Evolutionary conservation across 2,113 vertebrate species (phyloP), one percentile per base, ranked within the genome.

Genomic region (Hippocampus comes): DNA sequence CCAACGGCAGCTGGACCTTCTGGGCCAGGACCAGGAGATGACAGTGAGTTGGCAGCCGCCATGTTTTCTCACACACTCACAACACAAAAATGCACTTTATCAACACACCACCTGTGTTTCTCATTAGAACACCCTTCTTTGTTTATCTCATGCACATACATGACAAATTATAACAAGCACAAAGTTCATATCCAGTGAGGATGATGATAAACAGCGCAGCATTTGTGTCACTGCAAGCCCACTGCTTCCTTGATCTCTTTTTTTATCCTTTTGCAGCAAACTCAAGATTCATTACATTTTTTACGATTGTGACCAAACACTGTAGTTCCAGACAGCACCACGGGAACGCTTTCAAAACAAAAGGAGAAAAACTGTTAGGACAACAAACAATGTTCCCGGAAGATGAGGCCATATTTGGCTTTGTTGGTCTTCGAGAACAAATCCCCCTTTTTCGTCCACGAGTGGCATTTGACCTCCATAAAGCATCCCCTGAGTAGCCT

Each of bases 1-100:
- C 79, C 92, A 97, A 84, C 90, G 91, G 74, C 93, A 95, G 71
- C 93, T 98, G 90, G 92, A 93, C 86, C 85, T 82, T 27, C 88
- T 98, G 77, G 87, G 83, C 63, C 85, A 61, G 17, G 53, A 82
- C 84, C 90, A 89, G 66, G 78, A 86, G 70, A 86, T 72, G 83
- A 82, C 72, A 69, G 91, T 93, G 80, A 92, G 92, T 91, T 87
- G 80, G 89, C 82, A 89, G 86, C 76, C 78, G 76, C 77, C 66
- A 76, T 42, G 49, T 63, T 63, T 38, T 38, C 60, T 60, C 70
- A 72, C 55, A 53, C 71, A 73, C 67, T 73, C 48, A 77, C 63
- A 72, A 65, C 61, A 42, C 46, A 43, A 72, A 69, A 69, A 80
- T 55, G 38, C 71, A 69, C 17, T 48, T n/a, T 41, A 77, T 66